Conservation (phyloP, 64 coral and sea anemone species). For the Stichodactyla mertensii region DNA sequence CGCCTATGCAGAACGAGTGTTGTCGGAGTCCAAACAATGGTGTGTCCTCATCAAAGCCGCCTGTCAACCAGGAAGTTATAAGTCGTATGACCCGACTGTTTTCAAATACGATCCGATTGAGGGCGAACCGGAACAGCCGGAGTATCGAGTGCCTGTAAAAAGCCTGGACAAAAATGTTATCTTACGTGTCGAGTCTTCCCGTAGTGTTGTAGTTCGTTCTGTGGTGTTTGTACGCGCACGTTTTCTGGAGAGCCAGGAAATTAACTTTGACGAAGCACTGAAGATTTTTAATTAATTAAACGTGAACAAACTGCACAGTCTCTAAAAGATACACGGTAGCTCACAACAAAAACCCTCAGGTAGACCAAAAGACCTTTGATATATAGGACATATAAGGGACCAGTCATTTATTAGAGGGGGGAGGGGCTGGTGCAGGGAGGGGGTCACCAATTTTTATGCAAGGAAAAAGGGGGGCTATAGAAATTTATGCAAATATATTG, state of each 20-base stretch:
- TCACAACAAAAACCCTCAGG: too few species aligned
- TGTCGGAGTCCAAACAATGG: slow-evolving; percentile 9
- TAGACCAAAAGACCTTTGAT: too few species aligned
- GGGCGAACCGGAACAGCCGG: background rate
- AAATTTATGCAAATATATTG: too few species aligned
- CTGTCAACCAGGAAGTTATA: slow-evolving; percentile 1
- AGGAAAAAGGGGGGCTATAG: too few species aligned
- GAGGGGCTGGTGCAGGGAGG: too few species aligned
- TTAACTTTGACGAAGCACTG: background rate
- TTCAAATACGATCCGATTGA: background rate
- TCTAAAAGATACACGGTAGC: too few species aligned
- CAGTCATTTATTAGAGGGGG: too few species aligned
- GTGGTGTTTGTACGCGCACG: slow-evolving; percentile 17
- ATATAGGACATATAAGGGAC: too few species aligned
- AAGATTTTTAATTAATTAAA: background rate
- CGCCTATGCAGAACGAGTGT: slow-evolving; percentile 26
- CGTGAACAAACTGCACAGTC: too few species aligned
- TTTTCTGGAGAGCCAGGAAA: slow-evolving; percentile 25
- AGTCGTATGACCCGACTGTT: slow-evolving; percentile 25
- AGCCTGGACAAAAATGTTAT: background rate
- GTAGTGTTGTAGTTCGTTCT: slow-evolving; percentile 42
- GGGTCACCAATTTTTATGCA: too few species aligned
- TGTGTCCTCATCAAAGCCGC: slow-evolving; percentile 43
- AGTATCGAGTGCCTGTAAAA: slow-evolving; percentile 23
- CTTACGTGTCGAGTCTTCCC: slow-evolving; percentile 18